Conservation (phyloP, 1,140 invertebrate species). For the Nymphalis io region DNA sequence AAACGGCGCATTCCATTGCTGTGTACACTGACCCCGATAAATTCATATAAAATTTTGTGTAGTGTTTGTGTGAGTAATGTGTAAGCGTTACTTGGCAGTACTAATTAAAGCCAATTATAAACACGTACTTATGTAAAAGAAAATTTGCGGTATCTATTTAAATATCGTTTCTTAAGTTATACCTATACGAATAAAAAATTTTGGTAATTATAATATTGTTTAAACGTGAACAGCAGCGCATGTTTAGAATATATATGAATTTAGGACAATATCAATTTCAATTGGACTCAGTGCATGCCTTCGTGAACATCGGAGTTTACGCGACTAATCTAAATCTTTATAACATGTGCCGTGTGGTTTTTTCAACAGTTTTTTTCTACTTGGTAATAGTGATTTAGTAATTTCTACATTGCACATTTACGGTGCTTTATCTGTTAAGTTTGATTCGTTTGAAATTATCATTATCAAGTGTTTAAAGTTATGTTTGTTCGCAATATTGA, state of each 20-base stretch:
- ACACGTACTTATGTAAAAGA: constrained; percentile 30
- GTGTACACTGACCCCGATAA: constrained; percentile 64
- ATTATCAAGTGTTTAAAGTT: constrained; percentile 20
- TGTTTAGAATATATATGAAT: background rate
- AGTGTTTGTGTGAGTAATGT: constrained; percentile 55
- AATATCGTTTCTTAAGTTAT: background rate
- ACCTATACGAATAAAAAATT: background rate
- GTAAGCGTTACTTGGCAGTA: constrained; percentile 42
- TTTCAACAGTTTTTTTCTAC: constrained; percentile 52
- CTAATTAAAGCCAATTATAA: constrained; percentile 43
- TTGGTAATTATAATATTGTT: background rate
- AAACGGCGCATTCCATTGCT: constrained; percentile 72
- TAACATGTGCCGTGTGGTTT: constrained; percentile 56
- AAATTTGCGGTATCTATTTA: background rate
- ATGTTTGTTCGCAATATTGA: background rate
- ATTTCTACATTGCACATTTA: constrained; percentile 61
- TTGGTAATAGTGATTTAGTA: constrained; percentile 51
- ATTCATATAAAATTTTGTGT: constrained; percentile 50
- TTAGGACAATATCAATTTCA: constrained; percentile 20
- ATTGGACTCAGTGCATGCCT: constrained; percentile 55
- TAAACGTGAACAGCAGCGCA: background rate
- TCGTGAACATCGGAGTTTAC: constrained; percentile 45
- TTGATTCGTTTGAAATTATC: background rate
- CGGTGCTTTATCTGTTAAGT: constrained; percentile 55
- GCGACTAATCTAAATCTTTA: constrained; percentile 54